phyloP scores from a whole-genome alignment of 2,113 vertebrate species.

The Megatriorchis doriae region DNA sequence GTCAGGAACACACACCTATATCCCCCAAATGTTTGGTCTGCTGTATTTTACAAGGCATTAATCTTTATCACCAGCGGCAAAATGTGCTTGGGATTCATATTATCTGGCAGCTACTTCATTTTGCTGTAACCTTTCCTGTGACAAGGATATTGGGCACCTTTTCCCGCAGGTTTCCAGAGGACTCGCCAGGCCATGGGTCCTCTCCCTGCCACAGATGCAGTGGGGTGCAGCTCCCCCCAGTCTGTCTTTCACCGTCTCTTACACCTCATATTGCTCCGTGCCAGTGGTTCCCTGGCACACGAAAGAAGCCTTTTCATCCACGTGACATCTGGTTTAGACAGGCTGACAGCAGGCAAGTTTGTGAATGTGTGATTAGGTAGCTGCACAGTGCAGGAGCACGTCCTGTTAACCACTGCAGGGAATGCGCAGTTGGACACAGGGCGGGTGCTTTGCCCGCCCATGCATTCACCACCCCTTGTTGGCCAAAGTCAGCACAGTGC shows the following conservation, averaged over 20 bases:
- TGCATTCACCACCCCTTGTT: background rate
- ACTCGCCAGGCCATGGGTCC: background rate
- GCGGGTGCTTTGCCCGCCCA: accelerated
- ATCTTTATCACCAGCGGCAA: background rate
- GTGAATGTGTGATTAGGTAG: background rate
- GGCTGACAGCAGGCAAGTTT: background rate
- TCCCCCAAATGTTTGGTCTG: background rate
- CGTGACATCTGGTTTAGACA: background rate
- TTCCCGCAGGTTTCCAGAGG: background rate
- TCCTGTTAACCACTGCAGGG: background rate
- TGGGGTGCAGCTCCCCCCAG: background rate
- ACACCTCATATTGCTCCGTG: background rate
- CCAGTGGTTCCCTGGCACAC: background rate
- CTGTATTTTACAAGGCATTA: background rate
- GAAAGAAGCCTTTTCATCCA: background rate
- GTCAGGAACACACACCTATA: background rate
- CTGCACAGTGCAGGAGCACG: accelerated
- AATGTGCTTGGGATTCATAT: background rate
- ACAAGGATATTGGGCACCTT: background rate
- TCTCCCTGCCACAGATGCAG: background rate
- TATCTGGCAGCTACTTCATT: background rate
- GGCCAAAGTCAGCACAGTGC: background rate
- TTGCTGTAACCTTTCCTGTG: background rate
- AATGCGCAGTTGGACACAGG: background rate
- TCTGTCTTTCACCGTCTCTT: background rate